Evolutionary conservation across 2,113 vertebrate genomes (phyloP), one percentile per base, ranked within the genome.

Genomic region (Charina bottae): DNA sequence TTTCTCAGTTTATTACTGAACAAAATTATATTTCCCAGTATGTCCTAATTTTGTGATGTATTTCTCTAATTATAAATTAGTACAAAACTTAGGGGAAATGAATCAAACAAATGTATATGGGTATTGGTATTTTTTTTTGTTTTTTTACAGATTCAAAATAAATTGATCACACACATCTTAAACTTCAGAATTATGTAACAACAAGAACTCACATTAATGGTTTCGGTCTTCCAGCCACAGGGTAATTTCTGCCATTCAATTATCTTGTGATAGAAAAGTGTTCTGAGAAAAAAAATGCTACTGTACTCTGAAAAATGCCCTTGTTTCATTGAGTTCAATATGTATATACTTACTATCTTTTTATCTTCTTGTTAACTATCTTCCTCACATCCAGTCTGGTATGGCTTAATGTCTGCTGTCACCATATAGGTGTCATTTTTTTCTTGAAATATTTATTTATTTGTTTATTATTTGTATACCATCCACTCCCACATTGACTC

Each of bases 91-190:
- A n/a, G 28, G 28, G 12, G 28, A 68, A 68, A 68, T n/a, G 28
- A n/a, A 1, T 68, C 62, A 68, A n/a, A n/a, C 62, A n/a, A 68
- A n/a, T n/a, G 28, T 64, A n/a, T n/a, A n/a, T 68, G 28, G 28
- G 26, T 68, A n/a, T 49, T 49, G 49, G 49, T 49, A 3, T 49
- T 68, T 68, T 26, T 13, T 68, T 68, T 68, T 68, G 12, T 89
- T 54, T 33, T 85, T 90, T 91, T 92, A 93, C 89, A 94, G 58
- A 93, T 92, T 94, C 53, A 89, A 96, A 94, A 92, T 78, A 19
- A 86, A 89, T 86, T 94, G 91, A 92, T 90, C 91, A 94, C 24
- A 42, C 21, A 46, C 10, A 24, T 46, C 64, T 53, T 60, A 68
- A 56, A 87, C 17, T 13, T 42, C 17, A 10, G 11, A n/a, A 33